phyloP scores from a whole-genome alignment of 1,140 invertebrate genomes.

The Dinoponera quadriceps region DNA sequence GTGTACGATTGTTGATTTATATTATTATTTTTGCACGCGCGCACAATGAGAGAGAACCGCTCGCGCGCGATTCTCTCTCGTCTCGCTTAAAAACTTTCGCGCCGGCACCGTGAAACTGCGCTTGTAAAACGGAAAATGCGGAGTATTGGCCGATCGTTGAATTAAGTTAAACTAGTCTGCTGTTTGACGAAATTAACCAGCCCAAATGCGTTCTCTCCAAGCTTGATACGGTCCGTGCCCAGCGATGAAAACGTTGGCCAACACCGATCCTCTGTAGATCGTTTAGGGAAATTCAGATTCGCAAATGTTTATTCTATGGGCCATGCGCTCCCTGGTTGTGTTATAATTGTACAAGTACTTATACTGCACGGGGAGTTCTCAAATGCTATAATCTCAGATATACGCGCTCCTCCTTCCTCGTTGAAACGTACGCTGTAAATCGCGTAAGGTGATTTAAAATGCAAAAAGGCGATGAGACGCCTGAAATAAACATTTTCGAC shows the following conservation, averaged over 20 bases:
- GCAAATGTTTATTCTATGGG: slow-evolving; percentile 5
- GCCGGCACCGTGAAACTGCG: background rate
- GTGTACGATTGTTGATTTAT: background rate
- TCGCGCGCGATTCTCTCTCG: background rate
- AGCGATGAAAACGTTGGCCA: background rate
- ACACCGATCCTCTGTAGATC: background rate
- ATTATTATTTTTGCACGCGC: background rate
- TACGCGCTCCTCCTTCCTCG: background rate
- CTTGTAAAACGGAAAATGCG: background rate
- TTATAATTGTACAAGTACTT: background rate
- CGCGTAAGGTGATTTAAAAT: background rate
- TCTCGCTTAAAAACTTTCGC: background rate
- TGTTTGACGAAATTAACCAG: slow-evolving; percentile 21
- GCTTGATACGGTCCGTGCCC: background rate
- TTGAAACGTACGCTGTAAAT: background rate
- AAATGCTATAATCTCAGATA: slow-evolving; percentile 5
- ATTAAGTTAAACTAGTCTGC: background rate
- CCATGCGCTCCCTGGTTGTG: background rate
- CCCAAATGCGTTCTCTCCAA: background rate
- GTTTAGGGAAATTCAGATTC: slow-evolving; percentile 5
- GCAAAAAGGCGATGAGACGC: too few relatives aligned
- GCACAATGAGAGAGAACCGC: background rate
- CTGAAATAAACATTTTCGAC: too few relatives aligned
- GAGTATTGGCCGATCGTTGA: background rate
- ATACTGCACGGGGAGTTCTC: background rate